Conservation (phyloP, 2,797 vertebrate genomes). For the Scyliorhinus canicula region DNA sequence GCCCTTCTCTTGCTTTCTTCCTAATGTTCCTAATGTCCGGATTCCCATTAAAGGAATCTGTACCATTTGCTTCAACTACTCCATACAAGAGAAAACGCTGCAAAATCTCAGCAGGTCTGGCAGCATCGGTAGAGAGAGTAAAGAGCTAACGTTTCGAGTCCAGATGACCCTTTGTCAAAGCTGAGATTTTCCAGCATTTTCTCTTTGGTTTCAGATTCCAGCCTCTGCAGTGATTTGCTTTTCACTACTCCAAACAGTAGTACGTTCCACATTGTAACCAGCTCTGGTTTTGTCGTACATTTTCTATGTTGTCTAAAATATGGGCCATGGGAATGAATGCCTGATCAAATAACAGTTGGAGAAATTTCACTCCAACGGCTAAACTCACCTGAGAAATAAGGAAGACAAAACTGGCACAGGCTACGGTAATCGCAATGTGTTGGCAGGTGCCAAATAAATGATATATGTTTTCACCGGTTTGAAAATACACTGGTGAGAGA, state of each 20-base stretch:
- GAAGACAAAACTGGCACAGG: background rate
- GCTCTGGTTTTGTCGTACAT: background rate
- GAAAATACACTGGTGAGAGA: background rate
- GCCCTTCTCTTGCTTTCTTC: too few species aligned
- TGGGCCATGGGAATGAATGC: background rate
- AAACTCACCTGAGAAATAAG: background rate
- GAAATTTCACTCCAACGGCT: background rate
- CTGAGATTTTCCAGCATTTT: too few species aligned
- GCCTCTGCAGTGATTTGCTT: too few species aligned
- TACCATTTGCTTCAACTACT: background rate
- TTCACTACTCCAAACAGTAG: background rate
- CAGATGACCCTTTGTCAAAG: too few species aligned
- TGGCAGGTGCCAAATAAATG: background rate
- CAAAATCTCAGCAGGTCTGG: too few species aligned
- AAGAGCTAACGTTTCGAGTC: too few species aligned
- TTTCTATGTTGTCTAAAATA: background rate
- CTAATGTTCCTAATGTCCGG: background rate
- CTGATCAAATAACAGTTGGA: background rate
- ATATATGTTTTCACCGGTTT: background rate
- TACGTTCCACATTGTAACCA: background rate
- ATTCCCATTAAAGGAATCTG: background rate
- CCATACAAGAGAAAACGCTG: too few species aligned
- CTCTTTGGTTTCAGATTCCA: too few species aligned
- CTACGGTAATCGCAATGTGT: background rate
- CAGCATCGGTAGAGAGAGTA: too few species aligned